phyloP scores from a whole-genome alignment of 2,113 vertebrate genomes.

The Turnix velox region DNA sequence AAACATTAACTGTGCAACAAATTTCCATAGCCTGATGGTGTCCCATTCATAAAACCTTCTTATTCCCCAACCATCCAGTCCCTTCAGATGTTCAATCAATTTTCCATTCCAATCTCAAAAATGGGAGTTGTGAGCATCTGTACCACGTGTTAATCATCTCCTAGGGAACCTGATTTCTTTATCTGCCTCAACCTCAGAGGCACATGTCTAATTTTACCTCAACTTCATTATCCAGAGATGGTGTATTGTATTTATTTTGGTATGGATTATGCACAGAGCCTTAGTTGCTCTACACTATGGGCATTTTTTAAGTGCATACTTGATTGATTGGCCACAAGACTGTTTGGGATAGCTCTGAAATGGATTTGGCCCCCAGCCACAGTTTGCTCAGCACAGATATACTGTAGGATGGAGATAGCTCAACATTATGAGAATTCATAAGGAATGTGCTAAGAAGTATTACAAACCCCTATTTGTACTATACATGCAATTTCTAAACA shows the following conservation, averaged over 20 bases:
- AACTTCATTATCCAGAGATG: slow-evolving; percentile 2
- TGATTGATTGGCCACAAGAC: slow-evolving; percentile 66
- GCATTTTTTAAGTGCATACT: slow-evolving; percentile 39
- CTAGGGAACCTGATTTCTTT: neutral
- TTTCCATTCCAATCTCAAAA: neutral
- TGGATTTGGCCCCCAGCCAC: slow-evolving; percentile 60
- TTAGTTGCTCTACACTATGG: slow-evolving; percentile 6
- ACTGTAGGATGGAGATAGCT: slow-evolving; percentile 31
- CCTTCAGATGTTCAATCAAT: slow-evolving; percentile 4
- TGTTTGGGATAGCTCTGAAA: slow-evolving; percentile 57
- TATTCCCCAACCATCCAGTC: neutral
- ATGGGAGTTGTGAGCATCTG: neutral
- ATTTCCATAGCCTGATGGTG: neutral
- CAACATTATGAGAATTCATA: slow-evolving; percentile 40
- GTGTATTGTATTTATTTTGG: slow-evolving; percentile 8
- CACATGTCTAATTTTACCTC: slow-evolving; percentile 38
- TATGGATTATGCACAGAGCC: slow-evolving; percentile 24
- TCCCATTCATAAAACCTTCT: neutral
- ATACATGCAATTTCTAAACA: slow-evolving; percentile 26
- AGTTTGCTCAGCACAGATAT: slow-evolving; percentile 14
- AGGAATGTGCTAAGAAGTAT: slow-evolving; percentile 46
- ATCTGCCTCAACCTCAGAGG: slow-evolving; percentile 25
- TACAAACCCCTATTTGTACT: slow-evolving; percentile 15
- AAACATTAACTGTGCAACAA: neutral
- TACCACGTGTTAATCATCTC: neutral